These are phyloP conservation scores for Euura lappo DNA, from an alignment of 1,140 invertebrate species.

Conservation along the genomic window DNA sequence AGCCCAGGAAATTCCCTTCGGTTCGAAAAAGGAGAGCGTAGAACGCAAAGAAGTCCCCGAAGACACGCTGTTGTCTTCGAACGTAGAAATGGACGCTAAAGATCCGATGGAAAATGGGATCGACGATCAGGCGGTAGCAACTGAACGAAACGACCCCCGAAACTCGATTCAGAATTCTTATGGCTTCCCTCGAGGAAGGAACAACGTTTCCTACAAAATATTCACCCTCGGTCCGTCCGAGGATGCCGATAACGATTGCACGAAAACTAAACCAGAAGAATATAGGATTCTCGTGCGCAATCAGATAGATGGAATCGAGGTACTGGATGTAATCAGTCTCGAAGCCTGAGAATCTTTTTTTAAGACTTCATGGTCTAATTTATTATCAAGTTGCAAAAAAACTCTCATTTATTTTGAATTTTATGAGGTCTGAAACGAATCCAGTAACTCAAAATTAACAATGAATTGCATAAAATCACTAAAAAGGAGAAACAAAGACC, in stretches of 20 bases:
- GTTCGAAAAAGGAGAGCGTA: not conserved
- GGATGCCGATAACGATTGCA: conserved; percentile 37
- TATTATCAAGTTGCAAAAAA: too few species aligned
- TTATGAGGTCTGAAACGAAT: too few species aligned
- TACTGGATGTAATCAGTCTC: conserved; percentile 23
- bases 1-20: too few species aligned
- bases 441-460: too few species aligned
- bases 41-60: too few species aligned
- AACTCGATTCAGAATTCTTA: not conserved
- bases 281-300: conserved; percentile 55
- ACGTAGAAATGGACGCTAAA: conserved; percentile 16
- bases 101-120: not conserved
- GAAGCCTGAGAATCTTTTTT: too few species aligned
- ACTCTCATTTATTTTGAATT: too few species aligned
- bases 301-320: conserved; percentile 55
- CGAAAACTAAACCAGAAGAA: conserved; percentile 43
- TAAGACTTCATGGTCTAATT: too few species aligned
- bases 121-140: not conserved
- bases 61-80: not conserved
- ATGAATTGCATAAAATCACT: too few species aligned
- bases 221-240: conserved; percentile 51
- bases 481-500: too few species aligned
- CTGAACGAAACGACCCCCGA: conserved; percentile 1
- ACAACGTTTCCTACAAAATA: conserved; percentile 53
- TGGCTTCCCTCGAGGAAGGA: conserved; percentile 22